These are phyloP conservation scores for Mormyrops boulengeri DNA, from an alignment of 2,797 vertebrate species.

Conservation along the genomic window DNA sequence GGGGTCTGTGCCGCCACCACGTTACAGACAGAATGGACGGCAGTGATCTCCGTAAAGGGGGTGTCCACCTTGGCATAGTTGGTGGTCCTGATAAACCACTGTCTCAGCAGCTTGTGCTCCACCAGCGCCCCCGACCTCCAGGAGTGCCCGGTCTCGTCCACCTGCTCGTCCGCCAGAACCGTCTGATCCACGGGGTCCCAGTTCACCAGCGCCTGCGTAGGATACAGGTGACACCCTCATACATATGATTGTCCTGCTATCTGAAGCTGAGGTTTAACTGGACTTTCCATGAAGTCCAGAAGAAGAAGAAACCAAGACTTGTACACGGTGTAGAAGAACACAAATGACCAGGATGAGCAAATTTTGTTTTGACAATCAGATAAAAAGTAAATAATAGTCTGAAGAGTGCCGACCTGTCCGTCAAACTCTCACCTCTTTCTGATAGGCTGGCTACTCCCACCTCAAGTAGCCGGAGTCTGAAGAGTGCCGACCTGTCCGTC, in stretches of 20 bases:
- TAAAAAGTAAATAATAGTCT: not conserved
- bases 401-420: not conserved
- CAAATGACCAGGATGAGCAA: not conserved
- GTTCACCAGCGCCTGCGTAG: conserved; percentile 83
- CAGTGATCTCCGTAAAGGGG: not conserved
- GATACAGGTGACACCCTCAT: conserved; percentile 1
- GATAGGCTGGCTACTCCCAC: conserved; percentile 84
- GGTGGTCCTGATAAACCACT: conserved; percentile 97
- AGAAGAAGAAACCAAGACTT: not conserved
- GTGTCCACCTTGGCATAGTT: conserved; percentile 78
- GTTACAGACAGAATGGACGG: not conserved
- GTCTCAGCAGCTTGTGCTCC: conserved; percentile 86
- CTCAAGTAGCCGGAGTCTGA: conserved; percentile 70
- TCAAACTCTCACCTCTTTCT: conserved; percentile 78
- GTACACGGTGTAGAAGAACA: not conserved
- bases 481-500: not conserved
- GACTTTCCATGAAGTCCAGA: not conserved
- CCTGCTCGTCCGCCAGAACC: conserved; percentile 92
- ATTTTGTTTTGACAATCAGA: not conserved
- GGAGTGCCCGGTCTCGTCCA: conserved; percentile 82
- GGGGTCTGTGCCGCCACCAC: not conserved
- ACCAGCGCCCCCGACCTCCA: conserved; percentile 96
- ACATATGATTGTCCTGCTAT: not conserved
- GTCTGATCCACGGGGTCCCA: conserved; percentile 97
- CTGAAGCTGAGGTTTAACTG: not conserved